Conservation (phyloP, 2,888 invertebrate genomes). For the Amaurobius ferox region DNA sequence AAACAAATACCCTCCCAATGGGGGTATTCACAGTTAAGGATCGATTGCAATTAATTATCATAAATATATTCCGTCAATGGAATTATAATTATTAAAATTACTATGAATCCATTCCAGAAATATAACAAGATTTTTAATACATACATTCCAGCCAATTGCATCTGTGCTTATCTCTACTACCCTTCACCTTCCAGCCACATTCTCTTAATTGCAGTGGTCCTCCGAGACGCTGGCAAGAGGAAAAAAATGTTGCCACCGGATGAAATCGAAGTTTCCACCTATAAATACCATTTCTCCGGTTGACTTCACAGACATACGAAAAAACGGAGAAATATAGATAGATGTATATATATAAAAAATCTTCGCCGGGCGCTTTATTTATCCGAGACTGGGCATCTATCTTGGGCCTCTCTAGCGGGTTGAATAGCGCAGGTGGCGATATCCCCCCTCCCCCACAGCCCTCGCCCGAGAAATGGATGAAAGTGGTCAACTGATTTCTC, state of each 20-base stretch:
- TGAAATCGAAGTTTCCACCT: background rate
- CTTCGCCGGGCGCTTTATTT: constrained; percentile 9
- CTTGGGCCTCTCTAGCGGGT: constrained; percentile 61
- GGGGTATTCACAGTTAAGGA: no score
- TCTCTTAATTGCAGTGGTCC: no score
- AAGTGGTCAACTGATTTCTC: constrained; percentile 72
- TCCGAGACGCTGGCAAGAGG: no score
- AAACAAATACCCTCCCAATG: no score
- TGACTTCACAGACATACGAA: background rate
- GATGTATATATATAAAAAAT: background rate
- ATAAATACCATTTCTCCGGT: background rate
- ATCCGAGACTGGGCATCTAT: constrained; percentile 29
- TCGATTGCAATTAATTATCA: no score
- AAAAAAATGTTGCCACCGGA: background rate
- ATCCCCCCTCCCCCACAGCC: background rate
- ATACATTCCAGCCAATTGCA: no score
- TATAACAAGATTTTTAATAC: no score
- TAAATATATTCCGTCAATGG: no score
- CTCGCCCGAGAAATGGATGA: constrained; percentile 57
- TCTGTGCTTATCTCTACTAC: no score
- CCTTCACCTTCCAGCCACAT: no score
- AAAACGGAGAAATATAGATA: background rate
- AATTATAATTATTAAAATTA: no score
- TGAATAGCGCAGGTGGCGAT: constrained; percentile 69
- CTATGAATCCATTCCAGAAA: no score